These are phyloP conservation scores for Anoplophora glabripennis DNA, from an alignment of 1,140 invertebrate species.

Conservation along the genomic window DNA sequence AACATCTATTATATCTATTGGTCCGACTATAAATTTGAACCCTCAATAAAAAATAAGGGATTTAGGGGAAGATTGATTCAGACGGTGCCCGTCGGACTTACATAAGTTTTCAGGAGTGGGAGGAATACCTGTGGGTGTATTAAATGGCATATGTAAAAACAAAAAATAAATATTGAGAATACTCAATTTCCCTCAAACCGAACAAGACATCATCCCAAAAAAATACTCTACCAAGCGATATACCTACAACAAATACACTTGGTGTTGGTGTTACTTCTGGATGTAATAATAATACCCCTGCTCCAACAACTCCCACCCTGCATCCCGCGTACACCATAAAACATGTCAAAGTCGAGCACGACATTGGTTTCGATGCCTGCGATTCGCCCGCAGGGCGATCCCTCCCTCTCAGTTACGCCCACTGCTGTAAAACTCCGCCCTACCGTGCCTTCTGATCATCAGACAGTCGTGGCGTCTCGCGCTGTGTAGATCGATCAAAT, in stretches of 20 bases:
- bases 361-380: neutral
- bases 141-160: constrained; percentile 1
- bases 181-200: constrained; percentile 19
- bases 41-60: too few species aligned
- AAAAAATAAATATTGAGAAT: neutral
- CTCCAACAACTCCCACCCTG: constrained; percentile 28
- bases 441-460: constrained; percentile 28
- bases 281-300: constrained; percentile 2
- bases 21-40: too few species aligned
- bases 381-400: constrained; percentile 8
- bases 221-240: constrained; percentile 25
- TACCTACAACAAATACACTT: constrained; percentile 20
- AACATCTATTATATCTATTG: too few species aligned
- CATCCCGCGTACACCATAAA: neutral
- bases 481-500: constrained; percentile 39
- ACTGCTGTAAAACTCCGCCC: constrained; percentile 37
- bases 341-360: neutral
- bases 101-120: neutral
- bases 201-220: constrained; percentile 43
- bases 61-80: too few species aligned
- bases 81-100: neutral
- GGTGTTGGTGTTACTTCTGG: constrained; percentile 1
- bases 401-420: constrained; percentile 4
- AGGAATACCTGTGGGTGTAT: constrained; percentile 1
- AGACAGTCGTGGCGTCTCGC: constrained; percentile 43